Base-by-base conservation (phyloP, 1,140 invertebrate genomes). In the Bombyx mori region DNA sequence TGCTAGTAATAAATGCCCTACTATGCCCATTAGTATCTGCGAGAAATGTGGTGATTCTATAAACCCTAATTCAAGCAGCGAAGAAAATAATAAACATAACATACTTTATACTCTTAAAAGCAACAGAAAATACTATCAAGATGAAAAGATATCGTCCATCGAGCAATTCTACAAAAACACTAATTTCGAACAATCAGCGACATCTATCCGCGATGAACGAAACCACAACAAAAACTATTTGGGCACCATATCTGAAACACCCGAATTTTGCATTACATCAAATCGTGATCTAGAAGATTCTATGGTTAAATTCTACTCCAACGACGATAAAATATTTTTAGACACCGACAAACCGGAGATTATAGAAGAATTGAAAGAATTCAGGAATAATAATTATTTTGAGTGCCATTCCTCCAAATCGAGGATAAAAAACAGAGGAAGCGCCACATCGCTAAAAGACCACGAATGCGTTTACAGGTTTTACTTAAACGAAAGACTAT, bases 401-500 rank as follows among this genome's bases (percentile, higher is more conserved):
- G 86, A 88, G 62, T 87, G 83, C 9, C 86, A 88, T 63, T 85
- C 81, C 2, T 65, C 71, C 0, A 75, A 77, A 58, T 77, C 79
- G 10, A 79, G 79, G 54, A 57, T 85, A 1, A 63, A 71, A 35
- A 60, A 47, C n/a, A 74, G 65, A 56, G 57, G 60, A 0, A 75
- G 63, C 54, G 69, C 64, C 18, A 74, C 69, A 1, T 73, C 58
- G 49, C 49, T 77, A 10, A 59, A 53, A 4, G 62, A 79, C 9
- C 84, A 87, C 56, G 74, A 79, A 74, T 87, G 84, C 54, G 54
- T 75, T 2, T 85, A 87, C 43, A 75, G 82, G 63, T 87, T 84
- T 56, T 84, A 85, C 73, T 69, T 87, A 45, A 87, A 87, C 51
- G 79, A 87, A 6, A 62, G 82, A 46, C 57, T 85, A 52, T 85